These are phyloP conservation scores for Passer domesticus DNA, from an alignment of 2,113 vertebrate genomes.

Conservation along the genomic window DNA sequence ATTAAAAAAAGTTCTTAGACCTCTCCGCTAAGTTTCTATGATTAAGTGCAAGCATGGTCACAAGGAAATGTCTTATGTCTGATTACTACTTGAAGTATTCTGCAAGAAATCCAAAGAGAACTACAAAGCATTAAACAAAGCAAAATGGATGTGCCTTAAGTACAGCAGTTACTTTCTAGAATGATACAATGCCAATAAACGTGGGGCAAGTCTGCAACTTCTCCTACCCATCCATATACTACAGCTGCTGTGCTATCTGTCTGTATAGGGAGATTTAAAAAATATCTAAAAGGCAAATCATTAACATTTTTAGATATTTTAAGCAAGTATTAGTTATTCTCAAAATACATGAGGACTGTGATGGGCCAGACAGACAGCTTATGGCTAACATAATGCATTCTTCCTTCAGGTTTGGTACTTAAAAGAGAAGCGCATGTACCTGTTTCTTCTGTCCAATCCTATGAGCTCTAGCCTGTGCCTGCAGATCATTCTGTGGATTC, in stretches of 20 bases:
- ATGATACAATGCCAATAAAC: neutral
- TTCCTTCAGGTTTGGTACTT: neutral
- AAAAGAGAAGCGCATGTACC: constrained; percentile 53
- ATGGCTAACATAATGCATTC: neutral
- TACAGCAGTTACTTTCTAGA: neutral
- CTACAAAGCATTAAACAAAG: neutral
- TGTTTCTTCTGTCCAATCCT: constrained; percentile 95
- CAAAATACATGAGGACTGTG: neutral
- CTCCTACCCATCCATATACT: neutral
- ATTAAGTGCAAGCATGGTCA: neutral
- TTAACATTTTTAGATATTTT: neutral
- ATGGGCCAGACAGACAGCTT: neutral
- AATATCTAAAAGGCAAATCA: neutral
- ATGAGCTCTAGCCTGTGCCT: constrained; percentile 96
- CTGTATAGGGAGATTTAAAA: neutral
- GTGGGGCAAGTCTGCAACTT: neutral
- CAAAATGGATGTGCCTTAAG: neutral
- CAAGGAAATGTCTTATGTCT: neutral
- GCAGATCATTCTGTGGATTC: constrained; percentile 98
- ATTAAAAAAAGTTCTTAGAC: neutral
- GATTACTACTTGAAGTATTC: constrained; percentile 15
- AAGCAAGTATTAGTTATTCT: neutral
- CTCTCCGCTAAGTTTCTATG: neutral
- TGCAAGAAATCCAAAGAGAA: neutral
- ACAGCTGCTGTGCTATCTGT: neutral